Evolutionary conservation across 2,797 vertebrate species (phyloP).

Genomic region (Malurus leucopterus): DNA sequence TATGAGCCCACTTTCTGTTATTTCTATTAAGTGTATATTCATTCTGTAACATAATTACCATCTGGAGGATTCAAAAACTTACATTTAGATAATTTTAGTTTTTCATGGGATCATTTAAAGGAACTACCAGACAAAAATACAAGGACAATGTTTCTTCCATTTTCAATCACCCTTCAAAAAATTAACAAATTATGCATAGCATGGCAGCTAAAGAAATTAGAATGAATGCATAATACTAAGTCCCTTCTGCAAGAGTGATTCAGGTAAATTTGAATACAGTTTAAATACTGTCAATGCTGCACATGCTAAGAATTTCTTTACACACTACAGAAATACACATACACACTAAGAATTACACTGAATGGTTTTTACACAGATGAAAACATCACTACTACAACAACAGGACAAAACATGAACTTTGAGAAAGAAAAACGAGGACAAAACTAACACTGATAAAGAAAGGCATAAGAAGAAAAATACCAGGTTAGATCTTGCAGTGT

Average conservation of each 20-base stretch:
- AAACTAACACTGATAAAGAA: conserved; percentile 72
- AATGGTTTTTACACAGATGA: background rate
- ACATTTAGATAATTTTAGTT: background rate
- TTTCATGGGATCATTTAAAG: background rate
- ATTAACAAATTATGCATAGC: background rate
- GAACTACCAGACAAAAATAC: background rate
- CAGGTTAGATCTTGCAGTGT: conserved; percentile 98
- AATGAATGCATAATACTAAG: background rate
- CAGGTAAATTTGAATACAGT: background rate
- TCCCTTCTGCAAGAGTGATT: background rate
- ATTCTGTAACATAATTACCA: background rate
- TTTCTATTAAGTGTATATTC: background rate
- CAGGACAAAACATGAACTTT: conserved; percentile 31
- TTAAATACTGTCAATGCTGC: background rate
- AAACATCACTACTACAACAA: conserved; percentile 3
- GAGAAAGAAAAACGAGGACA: conserved; percentile 55
- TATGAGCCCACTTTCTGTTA: background rate
- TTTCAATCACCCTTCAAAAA: background rate
- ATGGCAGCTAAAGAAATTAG: background rate
- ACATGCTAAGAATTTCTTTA: background rate
- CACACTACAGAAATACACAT: background rate
- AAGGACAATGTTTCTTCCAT: background rate
- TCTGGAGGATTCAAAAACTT: background rate
- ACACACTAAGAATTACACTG: background rate
- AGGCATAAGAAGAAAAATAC: conserved; percentile 81